Base-by-base conservation (phyloP, 2,113 vertebrate genomes). In the Forbesichthys papilliferus region DNA sequence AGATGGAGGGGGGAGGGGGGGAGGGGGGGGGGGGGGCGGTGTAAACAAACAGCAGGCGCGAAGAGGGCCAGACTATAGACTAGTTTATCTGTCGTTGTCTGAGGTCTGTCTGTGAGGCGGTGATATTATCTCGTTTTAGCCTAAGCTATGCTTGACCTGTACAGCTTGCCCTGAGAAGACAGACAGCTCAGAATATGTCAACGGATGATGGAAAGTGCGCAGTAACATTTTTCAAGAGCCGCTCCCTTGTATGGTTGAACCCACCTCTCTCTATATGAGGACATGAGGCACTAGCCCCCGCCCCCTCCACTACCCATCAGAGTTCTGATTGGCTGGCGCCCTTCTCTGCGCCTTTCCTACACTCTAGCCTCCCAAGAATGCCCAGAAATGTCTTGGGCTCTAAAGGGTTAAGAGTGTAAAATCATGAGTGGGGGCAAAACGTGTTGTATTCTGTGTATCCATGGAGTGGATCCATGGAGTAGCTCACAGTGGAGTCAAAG, bases 101-200 rank as follows among this genome's bases (percentile, higher is more conserved):
- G 69, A 79, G 66, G 68, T 82, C 73, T 82, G 75, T 78, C 79
- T 78, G 77, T 20, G 18, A 49, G 59, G 52, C 61, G 52, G 16
- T 74, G 73, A 80, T 86, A 56, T 20, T 1, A 56, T 13, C 5
- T 60, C 10, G 58, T 60, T 60, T 36, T 59, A 34, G 10, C 12
- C 14, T 6, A 11, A 9, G 56, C 9, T 13, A 33, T 60, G 11
- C 33, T 5, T 60, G 33, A 33, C 33, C 33, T 42, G 58, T 11
- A 13, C 58, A 33, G 11, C 34, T 9, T 42, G 36, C 36, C 36
- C 54, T 64, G 63, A 81, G 71, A 68, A 42, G 36, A 42, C 58
- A 66, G 60, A 8, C 9, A 64, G 5, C 36, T 61, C 27, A 64
- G 10, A 47, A 49, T 63, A 34, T 73, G 63, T 20, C 71, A 42